Evolutionary conservation across 2,797 vertebrate genomes (phyloP).

Genomic region (Notolabrus celidotus): DNA sequence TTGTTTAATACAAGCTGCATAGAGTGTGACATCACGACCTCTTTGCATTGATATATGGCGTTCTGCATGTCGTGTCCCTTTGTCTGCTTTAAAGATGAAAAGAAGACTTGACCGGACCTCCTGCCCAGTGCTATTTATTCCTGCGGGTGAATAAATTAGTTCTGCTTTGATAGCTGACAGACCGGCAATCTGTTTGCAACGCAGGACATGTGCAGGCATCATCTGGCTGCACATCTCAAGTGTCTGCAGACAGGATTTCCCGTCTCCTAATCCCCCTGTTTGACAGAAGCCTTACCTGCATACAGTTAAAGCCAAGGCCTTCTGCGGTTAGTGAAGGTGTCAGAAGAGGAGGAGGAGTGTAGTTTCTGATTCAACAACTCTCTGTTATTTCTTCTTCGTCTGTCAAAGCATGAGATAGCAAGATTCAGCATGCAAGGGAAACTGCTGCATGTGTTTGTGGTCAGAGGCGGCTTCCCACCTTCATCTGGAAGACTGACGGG

Average conservation of each 20-base stretch:
- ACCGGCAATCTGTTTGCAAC: conserved; percentile 10
- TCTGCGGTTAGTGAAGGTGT: not conserved
- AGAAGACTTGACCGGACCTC: not conserved
- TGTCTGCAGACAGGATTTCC: conserved; percentile 34
- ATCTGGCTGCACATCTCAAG: conserved; percentile 14
- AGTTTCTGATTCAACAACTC: no score
- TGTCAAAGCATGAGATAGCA: not conserved
- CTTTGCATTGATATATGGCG: no score
- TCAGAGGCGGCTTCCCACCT: conserved; percentile 8
- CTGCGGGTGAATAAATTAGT: not conserved
- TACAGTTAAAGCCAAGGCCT: not conserved
- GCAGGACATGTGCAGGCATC: conserved; percentile 15
- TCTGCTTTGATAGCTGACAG: not conserved
- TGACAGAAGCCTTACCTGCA: conserved; percentile 24
- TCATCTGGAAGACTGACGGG: conserved; percentile 20
- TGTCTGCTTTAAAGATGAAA: not conserved
- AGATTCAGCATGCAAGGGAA: no score
- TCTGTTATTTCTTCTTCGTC: not conserved
- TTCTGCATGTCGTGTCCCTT: no score
- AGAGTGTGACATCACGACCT: no score
- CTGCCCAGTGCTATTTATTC: not conserved
- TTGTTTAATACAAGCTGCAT: no score
- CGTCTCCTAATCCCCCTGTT: conserved; percentile 10
- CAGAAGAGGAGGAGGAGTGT: not conserved
- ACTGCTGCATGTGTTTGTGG: conserved; percentile 16